Evolutionary conservation across 2,113 vertebrate genomes (phyloP), one percentile per base, ranked within the genome.

Genomic region (Peromyscus polionotus): DNA sequence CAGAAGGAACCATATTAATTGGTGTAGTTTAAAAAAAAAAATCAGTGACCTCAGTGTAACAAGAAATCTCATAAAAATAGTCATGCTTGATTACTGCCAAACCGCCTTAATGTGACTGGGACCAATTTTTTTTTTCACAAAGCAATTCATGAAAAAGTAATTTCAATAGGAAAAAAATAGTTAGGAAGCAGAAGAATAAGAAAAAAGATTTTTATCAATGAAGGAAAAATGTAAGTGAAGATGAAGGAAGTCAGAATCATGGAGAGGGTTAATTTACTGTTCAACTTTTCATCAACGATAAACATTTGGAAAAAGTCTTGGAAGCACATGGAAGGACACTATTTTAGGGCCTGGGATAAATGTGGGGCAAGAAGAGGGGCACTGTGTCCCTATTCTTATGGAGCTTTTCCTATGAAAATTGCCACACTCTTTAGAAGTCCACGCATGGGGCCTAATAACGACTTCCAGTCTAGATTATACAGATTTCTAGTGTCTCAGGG

Each of bases 81-180:
- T 77, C 85, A 26, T 63, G n/a, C 70, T 91, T 88, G 14, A 84
- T 93, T 90, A 65, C 81, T 54, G 19, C 67, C 92, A 86, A 80
- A 73, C 26, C 42, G 28, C 45, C 67, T 68, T 45, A 86, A 77
- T 91, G 65, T 1, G 31, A 51, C 85, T 7, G 42, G 45, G 68
- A 75, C 26, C 24, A 83, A 8, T 80, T n/a, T 61, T 75, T 31
- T 11, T 72, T 33, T 65, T 20, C 51, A 57, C 42, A 42, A 28
- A 90, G 75, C 72, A 39, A 96, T 75, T n/a, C 59, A 80, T 75
- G 33, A 93, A 31, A 67, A 95, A 33, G n/a, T 92, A 20, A 4
- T 42, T 95, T 93, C 13, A 81, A 5, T 61, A 68, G 77, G 67
- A 87, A 94, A 93, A 90, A 12, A 33, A 26, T 5, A 5, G 22